phyloP scores from a whole-genome alignment of 2,888 invertebrate species.

The Shargacucullia verbasci region DNA sequence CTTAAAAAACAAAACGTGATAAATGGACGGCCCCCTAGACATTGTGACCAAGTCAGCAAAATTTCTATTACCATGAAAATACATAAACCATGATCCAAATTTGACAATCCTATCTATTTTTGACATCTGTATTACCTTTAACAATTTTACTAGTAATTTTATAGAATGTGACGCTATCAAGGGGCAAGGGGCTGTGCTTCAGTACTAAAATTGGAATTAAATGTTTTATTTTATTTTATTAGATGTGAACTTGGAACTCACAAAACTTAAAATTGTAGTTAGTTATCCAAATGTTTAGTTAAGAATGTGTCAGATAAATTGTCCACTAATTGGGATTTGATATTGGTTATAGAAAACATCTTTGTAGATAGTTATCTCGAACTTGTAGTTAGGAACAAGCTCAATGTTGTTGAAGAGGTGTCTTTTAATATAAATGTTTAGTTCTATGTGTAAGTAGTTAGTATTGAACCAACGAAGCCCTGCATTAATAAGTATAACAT shows the following conservation, averaged over 20 bases:
- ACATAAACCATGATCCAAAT: too few species aligned
- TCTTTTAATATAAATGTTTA: conserved; percentile 2
- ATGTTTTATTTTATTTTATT: conserved; percentile 4
- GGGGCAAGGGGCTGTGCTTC: conserved; percentile 6
- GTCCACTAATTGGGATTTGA: too few species aligned
- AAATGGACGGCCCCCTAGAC: too few species aligned
- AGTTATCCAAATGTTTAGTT: conserved; percentile 12
- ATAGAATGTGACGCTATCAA: conserved; percentile 2
- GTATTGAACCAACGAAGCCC: not conserved
- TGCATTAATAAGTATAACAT: too few species aligned
- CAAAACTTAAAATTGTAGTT: conserved; percentile 13
- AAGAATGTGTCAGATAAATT: conserved; percentile 3
- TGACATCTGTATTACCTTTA: too few species aligned
- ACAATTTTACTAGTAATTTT: too few species aligned
- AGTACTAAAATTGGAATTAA: conserved; percentile 9
- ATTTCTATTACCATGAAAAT: too few species aligned
- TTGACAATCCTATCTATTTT: too few species aligned
- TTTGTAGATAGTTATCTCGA: too few species aligned
- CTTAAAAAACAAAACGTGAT: too few species aligned
- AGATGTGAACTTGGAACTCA: conserved; percentile 22
- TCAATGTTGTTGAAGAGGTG: conserved; percentile 24
- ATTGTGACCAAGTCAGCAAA: too few species aligned
- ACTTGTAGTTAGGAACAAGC: conserved; percentile 13
- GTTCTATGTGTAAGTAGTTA: conserved; percentile 2
- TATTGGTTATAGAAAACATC: too few species aligned